Percentiles rank a stretch among this genome's conserved stretches.
These are phyloP conservation scores for Propithecus deckenii DNA, from an alignment of 2,797 vertebrate species.

Conservation along the genomic window DNA sequence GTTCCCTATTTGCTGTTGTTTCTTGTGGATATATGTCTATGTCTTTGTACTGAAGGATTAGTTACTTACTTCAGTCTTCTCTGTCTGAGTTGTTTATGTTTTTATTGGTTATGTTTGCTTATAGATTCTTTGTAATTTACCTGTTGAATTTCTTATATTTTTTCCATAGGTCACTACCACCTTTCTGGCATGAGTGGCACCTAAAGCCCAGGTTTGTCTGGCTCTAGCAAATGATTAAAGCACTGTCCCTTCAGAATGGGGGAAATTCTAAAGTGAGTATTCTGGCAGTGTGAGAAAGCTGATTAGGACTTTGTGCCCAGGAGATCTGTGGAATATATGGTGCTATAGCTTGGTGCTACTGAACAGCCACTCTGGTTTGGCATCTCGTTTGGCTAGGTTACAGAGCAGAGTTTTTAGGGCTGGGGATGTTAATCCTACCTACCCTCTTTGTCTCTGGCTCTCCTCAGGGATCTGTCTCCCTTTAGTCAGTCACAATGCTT, in stretches of 20 bases:
- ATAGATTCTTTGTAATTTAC: no score
- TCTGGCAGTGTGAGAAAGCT: not conserved
- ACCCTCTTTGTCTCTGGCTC: not conserved
- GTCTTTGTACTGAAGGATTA: no score
- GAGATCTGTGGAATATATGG: not conserved
- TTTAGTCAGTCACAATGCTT: not conserved
- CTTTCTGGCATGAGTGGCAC: no score
- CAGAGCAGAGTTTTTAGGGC: not conserved
- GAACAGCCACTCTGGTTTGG: not conserved
- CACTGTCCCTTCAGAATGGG: not conserved
- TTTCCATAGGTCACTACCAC: no score
- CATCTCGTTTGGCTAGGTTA: not conserved
- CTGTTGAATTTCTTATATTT: no score
- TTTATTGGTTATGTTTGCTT: no score
- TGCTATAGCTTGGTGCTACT: not conserved
- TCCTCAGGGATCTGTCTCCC: not conserved
- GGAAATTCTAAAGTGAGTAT: not conserved
- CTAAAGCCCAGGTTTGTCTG: no score
- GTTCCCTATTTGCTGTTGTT: no score
- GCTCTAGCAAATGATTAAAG: not conserved
- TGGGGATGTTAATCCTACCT: not conserved
- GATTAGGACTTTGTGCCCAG: not conserved
- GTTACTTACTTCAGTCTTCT: no score
- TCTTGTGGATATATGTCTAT: no score
- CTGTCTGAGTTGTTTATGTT: no score